Conservation (phyloP, 2,888 invertebrate genomes). For the Blastobasis lacticolella region DNA sequence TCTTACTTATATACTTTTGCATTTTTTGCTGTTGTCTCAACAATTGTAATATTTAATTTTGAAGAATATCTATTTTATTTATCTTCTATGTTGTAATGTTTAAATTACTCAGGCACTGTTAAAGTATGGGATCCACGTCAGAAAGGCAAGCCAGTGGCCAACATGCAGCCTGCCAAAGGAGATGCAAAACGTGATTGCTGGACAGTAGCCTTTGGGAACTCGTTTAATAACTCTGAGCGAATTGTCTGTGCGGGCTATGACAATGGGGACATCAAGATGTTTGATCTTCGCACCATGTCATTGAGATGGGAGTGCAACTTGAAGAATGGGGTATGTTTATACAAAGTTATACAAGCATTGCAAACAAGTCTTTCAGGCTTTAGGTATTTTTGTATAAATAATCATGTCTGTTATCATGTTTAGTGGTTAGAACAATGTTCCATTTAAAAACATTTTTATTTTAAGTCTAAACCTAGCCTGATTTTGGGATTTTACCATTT, state of each 20-base stretch:
- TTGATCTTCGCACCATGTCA: conserved; percentile 88
- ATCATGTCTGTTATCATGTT: too few relatives aligned
- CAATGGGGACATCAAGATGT: conserved; percentile 96
- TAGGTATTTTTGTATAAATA: too few relatives aligned
- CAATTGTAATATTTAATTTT: too few relatives aligned
- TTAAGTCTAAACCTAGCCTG: too few relatives aligned
- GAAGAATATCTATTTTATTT: too few relatives aligned
- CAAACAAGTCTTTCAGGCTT: too few relatives aligned
- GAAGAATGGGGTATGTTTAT: conserved; percentile 84
- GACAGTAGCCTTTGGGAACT: conserved; percentile 94
- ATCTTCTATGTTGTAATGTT: neutral
- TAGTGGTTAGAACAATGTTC: too few relatives aligned
- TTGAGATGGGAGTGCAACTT: conserved; percentile 93
- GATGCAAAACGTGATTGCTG: conserved; percentile 90
- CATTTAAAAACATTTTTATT: too few relatives aligned
- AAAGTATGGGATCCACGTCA: conserved; percentile 98
- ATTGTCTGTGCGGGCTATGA: conserved; percentile 94
- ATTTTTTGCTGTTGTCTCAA: neutral
- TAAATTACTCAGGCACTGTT: conserved; percentile 77
- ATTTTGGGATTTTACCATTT: too few relatives aligned
- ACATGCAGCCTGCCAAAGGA: conserved; percentile 85
- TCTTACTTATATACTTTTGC: neutral
- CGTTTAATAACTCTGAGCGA: conserved; percentile 89
- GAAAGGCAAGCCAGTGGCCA: conserved; percentile 89
- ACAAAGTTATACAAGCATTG: neutral